phyloP scores from a whole-genome alignment of 2,113 vertebrate species.

The Clarias batrachus region DNA sequence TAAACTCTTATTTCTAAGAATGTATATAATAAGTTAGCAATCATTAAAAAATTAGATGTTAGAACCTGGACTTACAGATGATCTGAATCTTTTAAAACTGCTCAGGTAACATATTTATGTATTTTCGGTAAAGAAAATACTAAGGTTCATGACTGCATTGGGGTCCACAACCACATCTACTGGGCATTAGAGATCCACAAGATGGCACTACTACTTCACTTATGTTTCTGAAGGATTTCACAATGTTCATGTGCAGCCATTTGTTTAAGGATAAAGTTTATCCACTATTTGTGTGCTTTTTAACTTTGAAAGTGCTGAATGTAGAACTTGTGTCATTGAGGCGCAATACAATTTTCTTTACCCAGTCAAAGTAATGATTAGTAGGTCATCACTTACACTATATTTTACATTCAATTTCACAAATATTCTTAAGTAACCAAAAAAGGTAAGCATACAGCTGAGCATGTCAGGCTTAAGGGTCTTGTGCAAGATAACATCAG shows the following conservation, averaged over 20 bases:
- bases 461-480: neutral
- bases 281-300: slow-evolving; percentile 6
- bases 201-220: slow-evolving; percentile 51
- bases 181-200: slow-evolving; percentile 19
- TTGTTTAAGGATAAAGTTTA: neutral
- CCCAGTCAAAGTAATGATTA: neutral
- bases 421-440: neutral
- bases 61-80: neutral
- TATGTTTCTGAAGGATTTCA: neutral
- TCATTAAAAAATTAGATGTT: neutral
- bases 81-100: neutral
- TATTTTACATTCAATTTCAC: neutral
- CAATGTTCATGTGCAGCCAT: neutral
- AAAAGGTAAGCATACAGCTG: neutral
- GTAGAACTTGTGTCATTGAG: neutral
- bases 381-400: neutral
- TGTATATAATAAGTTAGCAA: neutral
- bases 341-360: neutral
- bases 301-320: neutral
- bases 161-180: neutral
- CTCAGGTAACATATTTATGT: neutral
- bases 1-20: neutral
- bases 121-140: neutral
- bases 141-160: neutral
- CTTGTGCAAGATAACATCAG: neutral